Evolutionary conservation across 2,888 invertebrate genomes (phyloP).

Genomic region (Ypsolopha scabrella): DNA sequence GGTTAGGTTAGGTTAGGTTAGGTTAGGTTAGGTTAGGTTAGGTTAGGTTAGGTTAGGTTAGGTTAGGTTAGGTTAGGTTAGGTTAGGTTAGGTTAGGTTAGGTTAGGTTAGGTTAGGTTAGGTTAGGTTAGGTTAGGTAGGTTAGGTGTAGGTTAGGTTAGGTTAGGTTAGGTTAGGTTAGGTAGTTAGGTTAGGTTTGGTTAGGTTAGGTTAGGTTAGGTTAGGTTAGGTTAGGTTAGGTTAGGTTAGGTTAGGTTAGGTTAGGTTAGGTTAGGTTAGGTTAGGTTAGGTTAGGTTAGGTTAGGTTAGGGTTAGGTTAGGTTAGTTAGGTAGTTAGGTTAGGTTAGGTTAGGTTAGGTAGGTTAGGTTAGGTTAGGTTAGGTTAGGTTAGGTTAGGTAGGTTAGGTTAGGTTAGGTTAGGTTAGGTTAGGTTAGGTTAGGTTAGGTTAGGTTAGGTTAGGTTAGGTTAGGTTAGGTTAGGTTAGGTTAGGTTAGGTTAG

Average conservation of each 20-base stretch:
- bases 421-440: slow-evolving; percentile 6
- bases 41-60: slow-evolving; percentile 1
- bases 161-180: slow-evolving; percentile 11
- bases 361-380: slow-evolving; percentile 6
- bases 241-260: slow-evolving; percentile 6
- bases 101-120: slow-evolving; percentile 1
- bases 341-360: slow-evolving; percentile 7
- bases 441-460: slow-evolving; percentile 7
- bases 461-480: slow-evolving; percentile 7
- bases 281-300: slow-evolving; percentile 6
- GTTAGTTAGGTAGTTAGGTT: slow-evolving; percentile 6
- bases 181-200: slow-evolving; percentile 11
- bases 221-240: slow-evolving; percentile 4
- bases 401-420: slow-evolving; percentile 7
- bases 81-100: slow-evolving; percentile 1
- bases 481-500: slow-evolving; percentile 6
- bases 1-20: slow-evolving; percentile 1
- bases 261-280: slow-evolving; percentile 7
- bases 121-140: neutral
- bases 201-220: slow-evolving; percentile 1
- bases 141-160: slow-evolving; percentile 12
- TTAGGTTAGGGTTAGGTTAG: slow-evolving; percentile 6
- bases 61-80: slow-evolving; percentile 1
- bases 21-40: slow-evolving; percentile 1
- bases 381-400: slow-evolving; percentile 5